phyloP scores from a whole-genome alignment of 2,113 vertebrate species.

The Columbina picui region DNA sequence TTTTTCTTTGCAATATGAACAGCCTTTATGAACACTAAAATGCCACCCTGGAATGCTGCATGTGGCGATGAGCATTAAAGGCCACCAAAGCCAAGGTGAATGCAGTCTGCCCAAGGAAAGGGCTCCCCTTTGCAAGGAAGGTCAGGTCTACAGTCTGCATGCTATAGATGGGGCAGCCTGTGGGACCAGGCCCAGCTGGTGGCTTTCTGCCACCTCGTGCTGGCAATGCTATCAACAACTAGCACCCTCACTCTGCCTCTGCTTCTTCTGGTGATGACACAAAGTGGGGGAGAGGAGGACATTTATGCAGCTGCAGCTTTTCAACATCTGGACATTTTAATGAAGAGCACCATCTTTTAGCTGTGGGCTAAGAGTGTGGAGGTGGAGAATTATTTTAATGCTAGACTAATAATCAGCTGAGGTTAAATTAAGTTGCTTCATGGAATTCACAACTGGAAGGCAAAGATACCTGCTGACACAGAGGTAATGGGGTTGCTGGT shows the following conservation, averaged over 20 bases:
- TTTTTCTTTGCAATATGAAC: neutral
- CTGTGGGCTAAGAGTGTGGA: neutral
- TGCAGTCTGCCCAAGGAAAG: neutral
- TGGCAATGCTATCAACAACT: neutral
- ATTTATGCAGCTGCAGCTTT: neutral
- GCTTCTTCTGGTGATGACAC: neutral
- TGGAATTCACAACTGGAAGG: neutral
- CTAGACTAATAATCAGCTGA: neutral
- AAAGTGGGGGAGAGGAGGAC: neutral
- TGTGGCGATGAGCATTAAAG: neutral
- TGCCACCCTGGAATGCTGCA: neutral
- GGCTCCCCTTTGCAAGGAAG: neutral
- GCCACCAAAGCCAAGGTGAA: neutral
- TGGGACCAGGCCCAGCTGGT: neutral
- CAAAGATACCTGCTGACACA: neutral
- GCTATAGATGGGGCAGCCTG: accelerated
- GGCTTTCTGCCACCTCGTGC: accelerated
- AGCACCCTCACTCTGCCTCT: neutral
- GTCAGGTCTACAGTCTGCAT: accelerated
- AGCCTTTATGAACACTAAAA: neutral
- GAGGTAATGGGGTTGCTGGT: neutral
- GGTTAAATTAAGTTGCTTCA: neutral
- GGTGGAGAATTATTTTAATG: neutral
- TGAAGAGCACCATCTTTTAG: neutral
- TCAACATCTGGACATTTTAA: neutral